phyloP scores from a whole-genome alignment of 2,888 invertebrate genomes.

The Catocala sponsa region DNA sequence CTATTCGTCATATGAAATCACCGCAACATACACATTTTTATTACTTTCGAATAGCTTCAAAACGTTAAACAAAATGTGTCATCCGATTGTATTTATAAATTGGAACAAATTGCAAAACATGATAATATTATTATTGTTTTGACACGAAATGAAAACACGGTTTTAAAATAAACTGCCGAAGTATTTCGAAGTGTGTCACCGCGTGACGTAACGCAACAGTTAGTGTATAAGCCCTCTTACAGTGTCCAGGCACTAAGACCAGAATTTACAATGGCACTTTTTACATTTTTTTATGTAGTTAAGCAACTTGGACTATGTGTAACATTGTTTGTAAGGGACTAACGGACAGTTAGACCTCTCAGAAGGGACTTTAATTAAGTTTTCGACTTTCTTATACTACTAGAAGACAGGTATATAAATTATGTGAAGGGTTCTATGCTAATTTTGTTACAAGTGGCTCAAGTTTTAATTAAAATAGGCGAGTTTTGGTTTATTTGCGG shows the following conservation, averaged over 20 bases:
- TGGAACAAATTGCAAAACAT: constrained; percentile 18
- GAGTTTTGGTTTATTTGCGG: constrained; percentile 52
- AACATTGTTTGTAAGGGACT: constrained; percentile 48
- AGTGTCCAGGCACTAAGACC: constrained; percentile 33
- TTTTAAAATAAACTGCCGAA: constrained; percentile 6
- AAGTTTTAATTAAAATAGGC: constrained; percentile 70
- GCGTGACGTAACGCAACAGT: constrained; percentile 10
- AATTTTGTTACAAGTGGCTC: constrained; percentile 61
- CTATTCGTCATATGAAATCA: constrained; percentile 3
- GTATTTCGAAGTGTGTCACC: constrained; percentile 9
- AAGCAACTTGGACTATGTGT: constrained; percentile 44
- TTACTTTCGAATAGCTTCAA: constrained; percentile 2
- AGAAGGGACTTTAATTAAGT: constrained; percentile 64
- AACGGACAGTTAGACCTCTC: constrained; percentile 45
- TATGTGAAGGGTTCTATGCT: constrained; percentile 53
- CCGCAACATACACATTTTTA: neutral
- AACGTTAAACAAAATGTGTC: constrained; percentile 5
- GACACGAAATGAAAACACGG: constrained; percentile 6
- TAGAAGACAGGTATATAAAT: constrained; percentile 28
- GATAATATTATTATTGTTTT: constrained; percentile 8
- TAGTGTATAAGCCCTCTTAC: constrained; percentile 7
- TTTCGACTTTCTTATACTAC: constrained; percentile 59
- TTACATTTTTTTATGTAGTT: constrained; percentile 49
- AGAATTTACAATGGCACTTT: constrained; percentile 42
- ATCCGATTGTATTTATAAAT: constrained; percentile 10